Base-by-base conservation (phyloP, 2,113 vertebrate species). In the Lampris incognitus region DNA sequence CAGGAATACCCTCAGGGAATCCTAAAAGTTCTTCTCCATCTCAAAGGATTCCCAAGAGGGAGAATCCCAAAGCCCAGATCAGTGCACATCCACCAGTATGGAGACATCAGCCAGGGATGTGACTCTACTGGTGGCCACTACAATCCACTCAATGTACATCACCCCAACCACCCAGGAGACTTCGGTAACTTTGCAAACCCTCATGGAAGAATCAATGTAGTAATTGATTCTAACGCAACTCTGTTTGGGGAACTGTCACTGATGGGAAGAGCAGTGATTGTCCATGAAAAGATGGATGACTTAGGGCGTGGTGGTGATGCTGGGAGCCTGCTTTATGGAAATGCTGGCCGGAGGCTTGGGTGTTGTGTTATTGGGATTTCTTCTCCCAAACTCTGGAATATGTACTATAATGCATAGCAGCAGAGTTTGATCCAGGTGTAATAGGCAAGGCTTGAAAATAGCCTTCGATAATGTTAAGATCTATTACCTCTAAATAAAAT, bases 91-190 rank as follows among this genome's bases (percentile, higher is more conserved):
- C 98, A 99, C 0, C 90, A 95, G 87, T 95, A 94, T 1, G 97
- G 97, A 69, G 96, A 98, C 61, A 88, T 98, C 76, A 95, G 93
- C 69, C 82, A 69, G 0, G 94, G 96, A 41, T 99, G 98, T 1
- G 89, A 93, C n/a, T 92, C 95, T 41, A 94, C 96, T 0, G 96
- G 95, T 0, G 91, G 95, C 0, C 97, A 99, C 89, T 99, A 95
- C 74, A 98, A 99, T 83, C 97, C 98, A 0, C 44, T 75, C 13
- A 38, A 9, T 0, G 92, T 92, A 7, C 51, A 88, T 48, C 98
- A 99, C 67, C 97, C 97, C 1, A 50, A 68, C 0, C 98, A 99
- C 87, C 97, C 97, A 0, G 97, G 98, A 40, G 98, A 99, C 89
- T 98, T 99, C 1, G 96, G 96, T 36, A 98, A 99, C 93, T 99